Evolutionary conservation across 2,797 vertebrate genomes (phyloP), one percentile per base, ranked within the genome.

Genomic region (Scolopax bukidnonensis): DNA sequence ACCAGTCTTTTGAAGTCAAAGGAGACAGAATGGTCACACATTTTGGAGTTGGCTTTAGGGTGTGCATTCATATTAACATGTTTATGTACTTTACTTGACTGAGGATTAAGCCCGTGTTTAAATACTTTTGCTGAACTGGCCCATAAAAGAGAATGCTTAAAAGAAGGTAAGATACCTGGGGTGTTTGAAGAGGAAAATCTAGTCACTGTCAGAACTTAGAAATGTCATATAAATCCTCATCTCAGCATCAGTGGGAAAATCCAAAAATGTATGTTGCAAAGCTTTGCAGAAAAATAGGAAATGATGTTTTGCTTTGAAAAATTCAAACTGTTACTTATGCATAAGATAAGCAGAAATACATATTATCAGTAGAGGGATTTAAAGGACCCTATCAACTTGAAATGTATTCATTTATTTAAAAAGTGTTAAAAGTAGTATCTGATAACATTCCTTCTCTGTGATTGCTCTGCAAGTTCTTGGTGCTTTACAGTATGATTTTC

Each of bases 271-370:
- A 43, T 54, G 24, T 81, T 71, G n/a, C 56, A 80, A 83, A 78
- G 61, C 60, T 91, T 84, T 87, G 64, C 56, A 85, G 60, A 83
- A 97, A 95, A 85, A 80, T 84, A 68, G 63, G 70, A 92, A 94
- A 92, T 43, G 24, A 74, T 5, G 27, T 65, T 93, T 93, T 32
- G 4, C 84, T 96, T 95, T 95, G 89, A 96, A 96, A 95, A 93
- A 77, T 54, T 89, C 71, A 86, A 38, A 38, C 61, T 78, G 30
- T 17, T 86, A 38, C 54, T 93, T 95, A 64, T 57, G 41, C n/a
- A 43, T 77, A 81, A 71, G 11, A 93, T 89, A 92, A 94, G 87
- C 64, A 84, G 79, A 92, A 94, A 89, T 75, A 91, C 10, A 88
- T 38, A 75, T 94, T 91, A 92, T 85, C 68, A 40, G 43, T 20